Conservation (phyloP, 2,113 vertebrate species). For the Centrocercus urophasianus region DNA sequence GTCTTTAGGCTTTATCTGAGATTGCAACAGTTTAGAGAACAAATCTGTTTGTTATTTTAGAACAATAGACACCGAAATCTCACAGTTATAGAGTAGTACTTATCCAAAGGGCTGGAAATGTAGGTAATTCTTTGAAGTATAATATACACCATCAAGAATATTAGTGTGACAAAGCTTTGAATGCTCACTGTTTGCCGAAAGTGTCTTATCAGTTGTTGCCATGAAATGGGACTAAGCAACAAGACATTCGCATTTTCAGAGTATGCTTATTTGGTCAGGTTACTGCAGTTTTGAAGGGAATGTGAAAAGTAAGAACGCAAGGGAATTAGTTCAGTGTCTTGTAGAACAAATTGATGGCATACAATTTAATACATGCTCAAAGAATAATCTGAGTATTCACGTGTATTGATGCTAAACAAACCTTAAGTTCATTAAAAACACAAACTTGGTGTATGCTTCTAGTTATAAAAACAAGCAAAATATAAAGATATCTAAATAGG, state of each 20-base stretch:
- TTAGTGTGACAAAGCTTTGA: accelerated
- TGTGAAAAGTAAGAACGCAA: neutral
- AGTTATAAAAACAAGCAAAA: conserved; percentile 5
- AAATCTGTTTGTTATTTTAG: conserved; percentile 17
- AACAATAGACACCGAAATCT: neutral
- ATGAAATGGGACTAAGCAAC: neutral
- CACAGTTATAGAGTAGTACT: neutral
- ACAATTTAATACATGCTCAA: neutral
- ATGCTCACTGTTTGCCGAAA: neutral
- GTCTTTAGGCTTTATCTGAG: neutral
- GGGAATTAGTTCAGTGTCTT: neutral
- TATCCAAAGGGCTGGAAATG: neutral
- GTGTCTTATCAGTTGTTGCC: neutral
- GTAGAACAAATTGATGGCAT: neutral
- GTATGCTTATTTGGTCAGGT: neutral
- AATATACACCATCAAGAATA: neutral
- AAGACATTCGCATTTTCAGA: neutral
- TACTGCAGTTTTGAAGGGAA: neutral
- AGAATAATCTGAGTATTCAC: neutral
- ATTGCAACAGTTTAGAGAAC: neutral
- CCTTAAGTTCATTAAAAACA: neutral
- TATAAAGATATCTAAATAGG: neutral
- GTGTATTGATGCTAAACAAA: neutral
- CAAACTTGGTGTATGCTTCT: neutral
- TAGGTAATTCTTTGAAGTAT: neutral